Evolutionary conservation across 1,140 invertebrate species (phyloP), one percentile per base, ranked within the genome.

Genomic region (Cyphomyrmex costatus): DNA sequence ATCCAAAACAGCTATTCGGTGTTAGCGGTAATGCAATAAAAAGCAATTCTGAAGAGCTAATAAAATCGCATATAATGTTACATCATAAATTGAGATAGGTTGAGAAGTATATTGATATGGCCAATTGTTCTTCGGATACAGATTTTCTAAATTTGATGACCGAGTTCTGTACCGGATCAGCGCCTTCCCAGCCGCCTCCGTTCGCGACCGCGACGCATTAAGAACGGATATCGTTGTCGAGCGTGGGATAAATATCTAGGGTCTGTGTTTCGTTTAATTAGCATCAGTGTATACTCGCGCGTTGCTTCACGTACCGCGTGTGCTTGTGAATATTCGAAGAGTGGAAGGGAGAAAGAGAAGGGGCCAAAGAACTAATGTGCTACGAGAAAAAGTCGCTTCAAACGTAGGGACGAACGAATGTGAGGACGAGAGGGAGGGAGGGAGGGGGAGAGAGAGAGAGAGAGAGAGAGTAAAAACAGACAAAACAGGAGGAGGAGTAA

Each of bases 211-310:
- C 80, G 19, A 51, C 4, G n/a, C 49, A 77, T 49, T 78, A 27
- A 61, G 49, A 46, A 19, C 30, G 68, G 79, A 66, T n/a, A 58
- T 46, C 83, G 88, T 71, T 51, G 33, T 85, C 84, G 87, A 88
- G 88, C 90, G 88, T 91, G 90, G 91, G 91, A 91, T 92, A 92
- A 91, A 91, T 91, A 91, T 91, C 90, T 91, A 86, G 56, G 70
- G 89, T 86, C 86, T 90, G 89, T 91, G 90, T 89, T 90, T 82
- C 91, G 86, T 90, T 92, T 91, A 92, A 92, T 92, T 92, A 91
- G 91, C 90, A 91, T 92, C 90, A 79, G 71, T 89, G 53, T 73
- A 87, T 53, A 84, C 78, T 78, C 85, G 76, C 27, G 30, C 73
- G 60, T 58, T 33, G 65, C 71, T 66, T 77, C 80, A 73, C 66